phyloP scores from a whole-genome alignment of 2,113 vertebrate species.

The Syrrhaptes paradoxus region DNA sequence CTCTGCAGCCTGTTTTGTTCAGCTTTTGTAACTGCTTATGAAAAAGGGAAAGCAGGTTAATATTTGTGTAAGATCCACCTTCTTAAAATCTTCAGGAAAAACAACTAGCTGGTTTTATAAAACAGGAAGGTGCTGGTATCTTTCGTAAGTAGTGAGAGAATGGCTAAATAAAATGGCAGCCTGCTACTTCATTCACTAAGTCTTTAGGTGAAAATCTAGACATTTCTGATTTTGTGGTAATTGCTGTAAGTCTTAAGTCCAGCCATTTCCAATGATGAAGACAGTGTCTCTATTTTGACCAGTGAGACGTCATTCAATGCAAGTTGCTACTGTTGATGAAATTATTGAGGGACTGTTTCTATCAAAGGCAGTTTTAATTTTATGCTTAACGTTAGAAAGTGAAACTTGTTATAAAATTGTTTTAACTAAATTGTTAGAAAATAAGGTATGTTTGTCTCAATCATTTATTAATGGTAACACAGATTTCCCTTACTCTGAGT shows the following conservation, averaged over 20 bases:
- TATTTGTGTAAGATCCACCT: neutral
- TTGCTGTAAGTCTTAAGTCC: neutral
- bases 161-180: neutral
- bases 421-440: neutral
- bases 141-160: neutral
- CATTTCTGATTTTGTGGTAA: neutral
- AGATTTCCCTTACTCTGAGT: neutral
- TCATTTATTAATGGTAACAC: fast-evolving
- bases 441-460: fast-evolving
- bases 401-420: neutral
- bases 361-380: neutral
- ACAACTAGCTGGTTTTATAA: neutral
- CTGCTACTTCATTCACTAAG: neutral
- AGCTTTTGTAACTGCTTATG: neutral
- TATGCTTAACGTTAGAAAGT: neutral
- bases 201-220: neutral
- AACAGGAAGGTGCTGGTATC: neutral
- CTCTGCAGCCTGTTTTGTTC: neutral
- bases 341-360: neutral
- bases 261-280: neutral
- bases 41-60: neutral
- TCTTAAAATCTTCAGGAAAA: neutral
- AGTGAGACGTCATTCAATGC: neutral
- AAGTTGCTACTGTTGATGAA: neutral
- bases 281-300: neutral